Percentiles rank a stretch among this genome's conserved stretches.
phyloP scores from a whole-genome alignment of 1,140 invertebrate species.

The Micrasema longulum region DNA sequence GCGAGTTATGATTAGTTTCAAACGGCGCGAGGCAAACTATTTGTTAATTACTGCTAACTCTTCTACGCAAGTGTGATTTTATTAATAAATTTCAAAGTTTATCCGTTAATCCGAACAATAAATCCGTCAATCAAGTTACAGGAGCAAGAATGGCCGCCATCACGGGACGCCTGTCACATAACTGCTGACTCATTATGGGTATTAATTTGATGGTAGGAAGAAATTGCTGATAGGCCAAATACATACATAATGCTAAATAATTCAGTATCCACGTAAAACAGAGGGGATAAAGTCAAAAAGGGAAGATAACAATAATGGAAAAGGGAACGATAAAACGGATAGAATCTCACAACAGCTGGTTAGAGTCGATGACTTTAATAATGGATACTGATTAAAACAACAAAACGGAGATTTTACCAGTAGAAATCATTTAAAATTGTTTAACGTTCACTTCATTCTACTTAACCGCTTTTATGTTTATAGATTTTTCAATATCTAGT shows the following conservation, averaged over 20 bases:
- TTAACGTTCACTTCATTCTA: too few relatives aligned
- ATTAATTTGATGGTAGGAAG: conserved; percentile 35
- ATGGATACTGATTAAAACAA: too few relatives aligned
- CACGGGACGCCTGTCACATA: conserved; percentile 27
- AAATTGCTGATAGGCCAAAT: conserved; percentile 33
- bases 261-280: neutral
- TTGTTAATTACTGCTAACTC: neutral
- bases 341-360: too few relatives aligned
- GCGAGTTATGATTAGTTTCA: neutral
- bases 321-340: too few relatives aligned
- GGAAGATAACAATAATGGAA: neutral
- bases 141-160: conserved; percentile 19
- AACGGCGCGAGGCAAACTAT: neutral
- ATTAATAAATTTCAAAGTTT: conserved; percentile 32
- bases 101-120: conserved; percentile 35
- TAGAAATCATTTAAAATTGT: too few relatives aligned
- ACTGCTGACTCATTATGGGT: conserved; percentile 34
- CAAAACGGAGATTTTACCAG: too few relatives aligned
- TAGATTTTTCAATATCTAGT: too few relatives aligned
- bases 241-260: conserved; percentile 1
- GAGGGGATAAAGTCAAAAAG: conserved; percentile 8
- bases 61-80: conserved; percentile 2
- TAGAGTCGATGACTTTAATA: too few relatives aligned
- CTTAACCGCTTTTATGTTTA: too few relatives aligned
- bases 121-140: conserved; percentile 36